Evolutionary conservation across 2,888 invertebrate genomes (phyloP), one percentile per base, ranked within the genome.

Genomic region (Bugulina stolonifera): DNA sequence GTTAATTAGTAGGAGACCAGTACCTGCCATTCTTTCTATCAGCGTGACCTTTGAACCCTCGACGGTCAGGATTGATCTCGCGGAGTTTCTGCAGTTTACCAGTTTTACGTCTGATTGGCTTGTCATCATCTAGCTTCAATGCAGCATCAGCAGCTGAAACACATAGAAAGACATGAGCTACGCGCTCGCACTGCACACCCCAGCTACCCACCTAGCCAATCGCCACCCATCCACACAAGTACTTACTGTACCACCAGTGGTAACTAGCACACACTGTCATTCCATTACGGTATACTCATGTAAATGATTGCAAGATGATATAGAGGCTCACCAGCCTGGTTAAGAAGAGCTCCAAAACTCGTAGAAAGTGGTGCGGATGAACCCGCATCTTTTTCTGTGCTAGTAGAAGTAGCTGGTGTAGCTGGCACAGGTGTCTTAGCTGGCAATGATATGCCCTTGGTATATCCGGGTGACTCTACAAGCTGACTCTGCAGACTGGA

Each of bases 311-410:
- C n/a, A n/a, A n/a, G n/a, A n/a, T n/a, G n/a, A 52, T 22, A 52
- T 10, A 52, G 22, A 14, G 52, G 18, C 57, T 34, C 32, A 64
- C 64, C 27, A 27, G 34, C 64, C n/a, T 64, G 64, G 32, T 64
- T 64, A 14, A 64, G 64, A 27, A 64, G 32, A 14, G 64, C 64
- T 18, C 64, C 64, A 25, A 64, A 27, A 64, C 32, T 32, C 10
- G 14, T 64, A 32, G 32, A 3, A 64, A 32, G 32, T 10, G 64
- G 64, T 64, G 55, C 55, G 22, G 55, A 10, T n/a, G n/a, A n/a
- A n/a, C n/a, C n/a, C n/a, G n/a, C 52, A 52, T 14, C 52, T 52
- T 52, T 52, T 22, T 52, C 52, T 10, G 10, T 52, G 10, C 52
- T 22, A 14, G 10, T 14, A 22, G 10, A 10, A 22, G n/a, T 57